Base-by-base conservation (phyloP, 2,797 vertebrate genomes). In the Podargus strigoides region DNA sequence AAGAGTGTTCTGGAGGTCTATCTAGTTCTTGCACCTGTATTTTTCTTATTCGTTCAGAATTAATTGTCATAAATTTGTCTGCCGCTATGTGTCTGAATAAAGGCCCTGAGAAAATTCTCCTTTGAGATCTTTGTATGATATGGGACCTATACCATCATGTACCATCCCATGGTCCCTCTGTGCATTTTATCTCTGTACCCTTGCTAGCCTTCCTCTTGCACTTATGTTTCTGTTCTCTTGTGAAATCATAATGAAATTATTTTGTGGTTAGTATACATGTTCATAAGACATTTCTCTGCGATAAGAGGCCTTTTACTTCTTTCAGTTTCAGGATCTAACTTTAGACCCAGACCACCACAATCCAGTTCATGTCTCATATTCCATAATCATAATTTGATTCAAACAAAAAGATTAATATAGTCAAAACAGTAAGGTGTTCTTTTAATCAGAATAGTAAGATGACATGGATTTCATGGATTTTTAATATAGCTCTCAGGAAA, bases 41-140 rank as follows among this genome's bases (percentile, higher is more conserved):
- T 87, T 89, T 97, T 95, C 34, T 47, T 89, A 50, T 78, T 92
- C 8, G 64, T 92, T 89, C 39, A 75, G n/a, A 41, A 90, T 93
- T 84, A 83, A 39, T 73, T 58, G 22, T n/a, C 30, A 42, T 66
- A 52, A 26, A 46, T 85, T 87, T 79, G 47, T 88, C 10, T 14
- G n/a, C 7, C 2, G 3, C 13, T 46, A 19, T 1, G 11, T 55
- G 14, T 55, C 44, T 91, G 59, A 88, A 68, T 72, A 64, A 85
- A 88, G 13, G 14, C 41, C 6, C 56, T 52, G 67, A 63, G 24
- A 50, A 83, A 90, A 91, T 70, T 72, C 30, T 34, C 14, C 52
- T 86, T 10, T 28, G 46, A 78, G 37, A 60, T 12, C 11, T 75
- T 77, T 18, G 6, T 58, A 32, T 19, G 13, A 11, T 16, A 24